Evolutionary conservation across 2,113 vertebrate species (phyloP).

Genomic region (Hydrochoerus hydrochaeris): DNA sequence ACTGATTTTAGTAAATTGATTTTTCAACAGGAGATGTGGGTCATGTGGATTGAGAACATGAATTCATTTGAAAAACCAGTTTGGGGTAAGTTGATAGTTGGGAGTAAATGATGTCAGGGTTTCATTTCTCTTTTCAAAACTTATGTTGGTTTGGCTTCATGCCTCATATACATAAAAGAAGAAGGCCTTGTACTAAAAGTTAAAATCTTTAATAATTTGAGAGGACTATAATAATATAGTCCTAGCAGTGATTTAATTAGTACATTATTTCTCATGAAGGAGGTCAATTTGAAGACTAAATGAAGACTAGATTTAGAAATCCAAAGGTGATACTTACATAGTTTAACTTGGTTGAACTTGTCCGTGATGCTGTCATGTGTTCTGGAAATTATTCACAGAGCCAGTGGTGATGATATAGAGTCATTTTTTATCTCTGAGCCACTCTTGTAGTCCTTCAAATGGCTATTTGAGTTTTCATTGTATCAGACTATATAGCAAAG

Average conservation of each 20-base stretch:
- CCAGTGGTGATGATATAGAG: neutral
- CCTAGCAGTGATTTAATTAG: neutral
- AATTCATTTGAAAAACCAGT: constrained; percentile 77
- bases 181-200: constrained; percentile 36
- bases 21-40: constrained; percentile 78
- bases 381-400: neutral
- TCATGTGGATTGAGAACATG: constrained; percentile 73
- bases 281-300: constrained; percentile 26
- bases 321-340: neutral
- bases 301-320: constrained; percentile 47
- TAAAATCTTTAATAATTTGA: constrained; percentile 45
- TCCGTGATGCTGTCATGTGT: neutral
- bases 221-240: neutral
- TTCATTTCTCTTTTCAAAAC: constrained; percentile 11
- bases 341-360: neutral
- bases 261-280: constrained; percentile 11
- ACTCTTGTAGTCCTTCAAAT: neutral
- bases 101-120: constrained; percentile 46
- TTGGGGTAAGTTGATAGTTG: constrained; percentile 72
- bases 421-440: neutral
- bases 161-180: neutral
- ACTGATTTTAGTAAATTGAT: constrained; percentile 74
- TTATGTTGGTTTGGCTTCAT: neutral
- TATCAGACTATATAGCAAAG: neutral
- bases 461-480: constrained; percentile 2